Evolutionary conservation across 2,888 invertebrate species (phyloP), one percentile per base, ranked within the genome.

Genomic region (Thumatha senex): DNA sequence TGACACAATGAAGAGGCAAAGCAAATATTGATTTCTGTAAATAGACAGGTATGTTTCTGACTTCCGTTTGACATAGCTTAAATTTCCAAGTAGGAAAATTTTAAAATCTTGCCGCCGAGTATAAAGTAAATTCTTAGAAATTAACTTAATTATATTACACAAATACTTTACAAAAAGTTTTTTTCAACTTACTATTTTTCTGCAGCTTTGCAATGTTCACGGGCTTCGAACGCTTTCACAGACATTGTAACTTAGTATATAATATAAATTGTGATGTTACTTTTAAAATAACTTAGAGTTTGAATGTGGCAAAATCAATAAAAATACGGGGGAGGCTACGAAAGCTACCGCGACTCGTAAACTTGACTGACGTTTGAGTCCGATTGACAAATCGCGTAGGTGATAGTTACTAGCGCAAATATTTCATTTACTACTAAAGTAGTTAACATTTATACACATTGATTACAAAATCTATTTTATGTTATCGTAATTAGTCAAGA

Each of bases 201-300:
- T 0, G 97, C 98, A 65, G 93, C 92, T 69, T 93, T 94, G 72
- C 96, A 93, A 70, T 96, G 95, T 75, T 96, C 96, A 65, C 95
- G 92, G 9, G 95, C 97, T 89, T 97, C 97, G 58, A 95, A 93
- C 49, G 94, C 84, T 86, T 96, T 93, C 7, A 85, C 72, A 29
- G 86, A 75, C 88, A 87, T 86, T 13, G 12, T 54, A 48, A 50
- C 31, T 1, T 42, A 38, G 48, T 39, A 29, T 1, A 43, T 51
- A 18, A 12, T 35, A 34, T 48, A 7, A 39, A 34, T 49, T 38
- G 36, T 47, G 38, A 40, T 12, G 11, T 14, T 38, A 39, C 18
- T 49, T 29, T 39, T 24, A 5, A 8, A 13, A 15, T 15, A n/a
- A 52, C 11, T 39, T 24, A 33, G 33, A 18, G 45, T 47, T 38